Percentiles rank a stretch among this genome's conserved stretches.
Evolutionary conservation across 1,140 invertebrate species (phyloP).

Genomic region (Bombus pascuorum): DNA sequence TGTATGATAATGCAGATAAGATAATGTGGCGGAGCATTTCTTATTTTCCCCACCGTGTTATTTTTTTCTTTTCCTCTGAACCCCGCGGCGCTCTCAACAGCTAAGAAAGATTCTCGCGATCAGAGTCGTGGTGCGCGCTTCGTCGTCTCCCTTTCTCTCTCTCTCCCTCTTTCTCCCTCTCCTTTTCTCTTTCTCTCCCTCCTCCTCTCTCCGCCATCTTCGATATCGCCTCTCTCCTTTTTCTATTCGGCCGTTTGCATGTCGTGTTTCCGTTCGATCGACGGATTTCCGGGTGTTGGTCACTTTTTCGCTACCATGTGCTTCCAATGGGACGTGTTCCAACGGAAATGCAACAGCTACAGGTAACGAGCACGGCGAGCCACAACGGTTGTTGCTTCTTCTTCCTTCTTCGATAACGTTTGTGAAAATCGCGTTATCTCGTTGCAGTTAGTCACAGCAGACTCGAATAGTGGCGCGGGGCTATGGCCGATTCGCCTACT

Average conservation of each 20-base stretch:
- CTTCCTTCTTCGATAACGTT: neutral
- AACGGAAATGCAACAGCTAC: constrained; percentile 25
- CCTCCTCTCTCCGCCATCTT: neutral
- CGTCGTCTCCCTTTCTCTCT: neutral
- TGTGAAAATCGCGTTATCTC: neutral
- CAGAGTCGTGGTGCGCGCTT: neutral
- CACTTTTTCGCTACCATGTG: constrained; percentile 18
- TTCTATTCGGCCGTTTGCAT: neutral
- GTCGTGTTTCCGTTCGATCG: neutral
- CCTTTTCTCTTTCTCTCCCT: neutral
- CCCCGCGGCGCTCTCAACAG: neutral
- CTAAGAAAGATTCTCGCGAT: constrained; percentile 2
- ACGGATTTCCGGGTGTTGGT: constrained; percentile 21
- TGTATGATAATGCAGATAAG: constrained; percentile 27
- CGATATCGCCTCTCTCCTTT: neutral
- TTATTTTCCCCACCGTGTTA: neutral
- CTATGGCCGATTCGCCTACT: too few relatives aligned
- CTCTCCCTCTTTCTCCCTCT: neutral
- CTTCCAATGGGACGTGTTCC: constrained; percentile 19
- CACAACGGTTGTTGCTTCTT: neutral
- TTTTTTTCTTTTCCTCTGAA: neutral
- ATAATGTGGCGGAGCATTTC: constrained; percentile 14
- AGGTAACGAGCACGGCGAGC: neutral
- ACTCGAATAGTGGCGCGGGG: too few relatives aligned
- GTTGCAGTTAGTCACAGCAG: too few relatives aligned